Evolutionary conservation across 2,888 invertebrate genomes (phyloP).

Genomic region (Stegophylla sp.): DNA sequence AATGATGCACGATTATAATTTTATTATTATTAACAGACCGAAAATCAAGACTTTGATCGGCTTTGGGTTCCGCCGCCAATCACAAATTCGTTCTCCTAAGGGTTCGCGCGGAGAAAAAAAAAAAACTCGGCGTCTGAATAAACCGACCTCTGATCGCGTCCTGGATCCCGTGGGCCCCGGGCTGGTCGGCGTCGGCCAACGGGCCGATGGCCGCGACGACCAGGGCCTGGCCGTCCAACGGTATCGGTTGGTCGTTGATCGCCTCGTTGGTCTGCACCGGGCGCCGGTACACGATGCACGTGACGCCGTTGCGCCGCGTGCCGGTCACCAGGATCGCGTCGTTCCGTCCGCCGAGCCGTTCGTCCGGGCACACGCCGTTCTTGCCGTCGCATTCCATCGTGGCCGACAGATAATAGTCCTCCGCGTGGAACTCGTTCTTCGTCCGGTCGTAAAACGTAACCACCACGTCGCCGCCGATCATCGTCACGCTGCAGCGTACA

Average conservation of each 20-base stretch:
- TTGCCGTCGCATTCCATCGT: constrained; percentile 69
- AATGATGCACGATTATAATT: no score
- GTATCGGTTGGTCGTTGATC: constrained; percentile 74
- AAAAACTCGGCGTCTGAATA: no score
- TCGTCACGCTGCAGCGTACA: constrained; percentile 63
- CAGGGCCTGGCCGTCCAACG: constrained; percentile 74
- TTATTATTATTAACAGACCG: no score
- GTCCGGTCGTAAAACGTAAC: constrained; percentile 77
- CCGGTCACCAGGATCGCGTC: constrained; percentile 80
- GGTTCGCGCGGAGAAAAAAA: no score
- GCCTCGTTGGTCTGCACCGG: constrained; percentile 80
- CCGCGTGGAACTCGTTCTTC: constrained; percentile 73
- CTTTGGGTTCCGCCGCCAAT: no score
- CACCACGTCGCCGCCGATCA: constrained; percentile 80
- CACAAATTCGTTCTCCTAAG: no score
- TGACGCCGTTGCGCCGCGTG: constrained; percentile 78
- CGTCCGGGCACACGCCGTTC: constrained; percentile 85
- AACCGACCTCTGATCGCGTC: constrained; percentile 73
- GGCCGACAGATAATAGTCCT: constrained; percentile 85
- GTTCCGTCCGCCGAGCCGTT: constrained; percentile 79
- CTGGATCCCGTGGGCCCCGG: constrained; percentile 80
- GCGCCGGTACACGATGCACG: constrained; percentile 79
- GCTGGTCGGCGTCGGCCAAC: constrained; percentile 79
- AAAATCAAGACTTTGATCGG: no score
- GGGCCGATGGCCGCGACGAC: constrained; percentile 89